Base-by-base conservation (phyloP, 1,140 invertebrate species). In the Laupala kohalensis region DNA sequence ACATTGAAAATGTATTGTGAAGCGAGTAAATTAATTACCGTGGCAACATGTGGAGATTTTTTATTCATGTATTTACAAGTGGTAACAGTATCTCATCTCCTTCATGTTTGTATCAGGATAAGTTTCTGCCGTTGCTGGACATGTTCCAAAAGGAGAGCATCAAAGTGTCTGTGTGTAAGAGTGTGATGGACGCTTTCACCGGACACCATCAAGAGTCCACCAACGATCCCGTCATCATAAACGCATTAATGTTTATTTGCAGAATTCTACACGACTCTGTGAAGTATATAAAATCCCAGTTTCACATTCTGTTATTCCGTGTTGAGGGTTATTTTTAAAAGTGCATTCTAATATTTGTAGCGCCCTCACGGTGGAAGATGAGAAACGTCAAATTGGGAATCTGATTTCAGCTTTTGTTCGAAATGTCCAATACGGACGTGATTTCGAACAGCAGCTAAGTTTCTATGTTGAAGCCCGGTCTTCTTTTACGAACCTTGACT, bases 391-490 rank as follows among this genome's bases (percentile, higher is more conserved):
- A 79, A 93, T 96, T 67, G 89, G 92, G 6, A 86, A 89, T 73
- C 81, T 97, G 25, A 92, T 98, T 69, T 92, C 89, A 74, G 86
- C 86, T 73, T 89, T 95, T 73, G 87, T 98, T 23, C 84, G 88
- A 76, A 86, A 87, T 69, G 90, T 97, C 5, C 86, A 90, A 75
- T 95, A 91, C 80, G 90, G 91, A 28, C 82, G 89, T 62, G 92
- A 97, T 81, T 90, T 94, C 80, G 94, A 96, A 79, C 90, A 92
- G 76, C 93, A 96, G 78, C 83, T 98, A 4, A 91, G 88, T 78
- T 98, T 97, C 83, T 97, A 94, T 81, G 95, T 94, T 4, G 95
- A 98, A 80, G 90, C 93, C 13, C 84, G 96, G 73, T 89, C 90
- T 25, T 86, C 89, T 0, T 98, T 97, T 81, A 89, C 90, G 26